Conservation (phyloP, 2,797 vertebrate species). For the Chanos chanos region DNA sequence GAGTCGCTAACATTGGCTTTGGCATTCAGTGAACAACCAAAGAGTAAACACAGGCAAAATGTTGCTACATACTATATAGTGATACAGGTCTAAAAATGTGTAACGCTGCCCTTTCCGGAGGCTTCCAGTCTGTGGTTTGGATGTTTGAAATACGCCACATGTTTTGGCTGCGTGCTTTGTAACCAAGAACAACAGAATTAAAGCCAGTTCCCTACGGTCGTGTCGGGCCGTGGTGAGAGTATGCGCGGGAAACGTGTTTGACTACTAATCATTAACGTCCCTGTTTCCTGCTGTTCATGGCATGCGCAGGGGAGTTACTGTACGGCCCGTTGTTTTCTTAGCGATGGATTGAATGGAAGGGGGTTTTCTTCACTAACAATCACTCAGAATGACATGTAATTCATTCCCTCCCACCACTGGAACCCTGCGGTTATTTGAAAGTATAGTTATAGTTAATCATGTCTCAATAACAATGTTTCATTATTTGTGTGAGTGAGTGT, state of each 20-base stretch:
- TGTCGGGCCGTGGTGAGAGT: slow-evolving; percentile 30
- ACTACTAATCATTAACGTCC: slow-evolving; percentile 33
- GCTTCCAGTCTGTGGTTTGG: no score
- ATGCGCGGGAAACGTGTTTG: slow-evolving; percentile 27
- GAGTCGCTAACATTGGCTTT: no score
- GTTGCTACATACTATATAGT: no score
- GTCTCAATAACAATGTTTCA: slow-evolving; percentile 57
- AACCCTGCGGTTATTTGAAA: slow-evolving; percentile 57
- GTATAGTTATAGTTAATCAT: slow-evolving; percentile 65
- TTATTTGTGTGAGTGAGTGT: no score
- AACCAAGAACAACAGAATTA: slow-evolving; percentile 36
- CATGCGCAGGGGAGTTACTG: neutral
- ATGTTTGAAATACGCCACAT: no score
- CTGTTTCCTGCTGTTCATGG: slow-evolving; percentile 23
- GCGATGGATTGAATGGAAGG: slow-evolving; percentile 40
- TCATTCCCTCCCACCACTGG: slow-evolving; percentile 61
- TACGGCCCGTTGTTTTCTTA: slow-evolving; percentile 20
- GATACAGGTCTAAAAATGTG: no score
- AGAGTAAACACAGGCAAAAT: no score
- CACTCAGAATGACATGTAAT: slow-evolving; percentile 69
- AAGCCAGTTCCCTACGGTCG: slow-evolving; percentile 17
- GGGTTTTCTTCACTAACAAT: slow-evolving; percentile 60
- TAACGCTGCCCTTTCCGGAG: no score
- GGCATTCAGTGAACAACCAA: no score
- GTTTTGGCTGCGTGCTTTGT: no score